phyloP scores from a whole-genome alignment of 2,797 vertebrate genomes.

The Tarsius wallacei region DNA sequence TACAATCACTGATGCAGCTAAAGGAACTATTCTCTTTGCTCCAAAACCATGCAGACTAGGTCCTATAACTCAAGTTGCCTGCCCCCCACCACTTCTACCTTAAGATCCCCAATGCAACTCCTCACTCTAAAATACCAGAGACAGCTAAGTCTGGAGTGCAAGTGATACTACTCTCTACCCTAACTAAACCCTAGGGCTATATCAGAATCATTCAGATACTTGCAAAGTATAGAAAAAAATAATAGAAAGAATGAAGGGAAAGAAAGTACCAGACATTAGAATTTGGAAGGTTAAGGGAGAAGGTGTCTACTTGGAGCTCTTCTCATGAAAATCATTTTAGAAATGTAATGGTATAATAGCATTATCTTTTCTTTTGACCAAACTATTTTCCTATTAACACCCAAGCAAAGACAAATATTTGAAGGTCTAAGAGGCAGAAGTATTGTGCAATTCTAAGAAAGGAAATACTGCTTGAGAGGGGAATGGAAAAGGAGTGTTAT shows the following conservation, averaged over 20 bases:
- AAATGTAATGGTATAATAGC: background rate
- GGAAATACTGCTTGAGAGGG: background rate
- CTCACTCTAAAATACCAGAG: background rate
- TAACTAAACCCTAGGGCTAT: background rate
- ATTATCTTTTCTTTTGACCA: background rate
- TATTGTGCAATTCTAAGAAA: background rate
- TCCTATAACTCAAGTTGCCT: background rate
- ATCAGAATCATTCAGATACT: background rate
- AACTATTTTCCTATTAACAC: background rate
- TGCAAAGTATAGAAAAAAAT: background rate
- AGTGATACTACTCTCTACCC: too few species aligned
- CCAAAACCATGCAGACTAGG: background rate
- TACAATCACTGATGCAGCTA: background rate
- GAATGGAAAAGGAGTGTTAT: background rate
- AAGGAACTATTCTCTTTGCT: background rate
- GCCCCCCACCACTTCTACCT: accelerated
- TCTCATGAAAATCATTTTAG: conserved; percentile 25
- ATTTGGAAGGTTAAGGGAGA: background rate
- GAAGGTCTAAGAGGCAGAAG: background rate
- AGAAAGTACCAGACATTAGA: background rate
- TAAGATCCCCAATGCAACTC: background rate
- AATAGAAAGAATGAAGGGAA: background rate
- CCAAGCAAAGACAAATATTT: background rate
- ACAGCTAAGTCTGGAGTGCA: background rate
- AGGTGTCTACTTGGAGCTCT: background rate